Conservation (phyloP, 1,140 invertebrate species). For the Teleopsis dalmanni region DNA sequence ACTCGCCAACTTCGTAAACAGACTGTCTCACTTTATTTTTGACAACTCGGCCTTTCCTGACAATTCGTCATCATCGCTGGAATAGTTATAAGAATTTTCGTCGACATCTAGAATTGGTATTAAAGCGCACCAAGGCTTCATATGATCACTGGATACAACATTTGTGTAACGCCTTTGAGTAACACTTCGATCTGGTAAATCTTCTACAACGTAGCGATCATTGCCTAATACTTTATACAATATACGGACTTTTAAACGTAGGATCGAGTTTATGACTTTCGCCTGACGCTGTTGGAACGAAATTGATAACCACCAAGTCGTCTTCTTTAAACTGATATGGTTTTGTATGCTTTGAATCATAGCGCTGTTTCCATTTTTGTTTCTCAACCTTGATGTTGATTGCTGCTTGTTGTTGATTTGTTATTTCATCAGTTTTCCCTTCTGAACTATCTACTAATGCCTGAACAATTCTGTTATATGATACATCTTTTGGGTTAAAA, state of each 20-base stretch:
- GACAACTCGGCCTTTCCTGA: constrained; percentile 11
- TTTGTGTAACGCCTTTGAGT: constrained; percentile 4
- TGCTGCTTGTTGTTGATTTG: neutral
- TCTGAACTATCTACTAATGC: neutral
- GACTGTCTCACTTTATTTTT: neutral
- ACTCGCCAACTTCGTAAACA: too few species aligned
- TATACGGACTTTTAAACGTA: constrained; percentile 3
- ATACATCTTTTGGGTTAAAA: neutral
- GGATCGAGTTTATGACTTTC: constrained; percentile 6
- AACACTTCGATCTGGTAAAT: constrained; percentile 11
- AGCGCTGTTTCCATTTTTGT: constrained; percentile 5
- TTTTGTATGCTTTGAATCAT: neutral
- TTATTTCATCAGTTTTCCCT: neutral
- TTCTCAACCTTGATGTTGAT: neutral
- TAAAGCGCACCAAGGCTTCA: constrained; percentile 14
- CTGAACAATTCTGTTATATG: neutral
- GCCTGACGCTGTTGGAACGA: neutral
- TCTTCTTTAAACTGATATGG: neutral
- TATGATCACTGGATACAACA: constrained; percentile 9
- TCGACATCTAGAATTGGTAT: constrained; percentile 7
- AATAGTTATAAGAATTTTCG: neutral
- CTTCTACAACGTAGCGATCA: constrained; percentile 17
- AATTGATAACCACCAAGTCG: constrained; percentile 5
- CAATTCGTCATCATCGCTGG: constrained; percentile 1
- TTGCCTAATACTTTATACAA: constrained; percentile 9